Base-by-base conservation (phyloP, 1,140 invertebrate species). In the Hormaphis cornu region DNA sequence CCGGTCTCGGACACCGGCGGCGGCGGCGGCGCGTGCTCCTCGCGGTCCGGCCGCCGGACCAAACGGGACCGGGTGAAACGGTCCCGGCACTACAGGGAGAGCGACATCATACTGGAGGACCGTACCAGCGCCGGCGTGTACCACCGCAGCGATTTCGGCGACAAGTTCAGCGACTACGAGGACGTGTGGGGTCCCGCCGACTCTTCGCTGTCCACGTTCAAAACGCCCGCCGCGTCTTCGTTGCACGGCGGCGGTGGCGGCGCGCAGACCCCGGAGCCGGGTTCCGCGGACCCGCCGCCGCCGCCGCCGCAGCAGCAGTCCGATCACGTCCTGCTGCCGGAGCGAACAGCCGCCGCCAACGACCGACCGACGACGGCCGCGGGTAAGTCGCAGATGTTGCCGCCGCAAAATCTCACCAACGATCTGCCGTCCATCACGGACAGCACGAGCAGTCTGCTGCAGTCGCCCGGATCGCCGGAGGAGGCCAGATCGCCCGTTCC, bases 91-190 rank as follows among this genome's bases (percentile, higher is more conserved):
- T 87, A 87, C 74, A 82, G 88, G 77, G 89, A 92, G 75, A 91
- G 89, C 8, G 89, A 92, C 76, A n/a, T n/a, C n/a, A 91, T 92
- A 56, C 78, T 91, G 46, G 89, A 92, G 76, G 90, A 88, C 24
- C 35, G n/a, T n/a, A n/a, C n/a, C n/a, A 85, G 86, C n/a, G 82
- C 84, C 69, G 50, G 22, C 22, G 80, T 86, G 16, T 95, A 94
- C 76, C 93, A 90, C 74, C 83, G 87, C 70, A 93, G 91, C 76
- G 90, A 88, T 7, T 80, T 94, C 8, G 87, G 89, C 50, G 93
- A 96, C 76, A 95, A 95, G 80, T 86, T 91, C 24, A 94, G 91
- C 70, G 93, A 97, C 79, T 97, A 97, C 77, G 93, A 97, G 79
- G 93, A 96, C 76, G 87, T 96, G 71, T 96, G 93, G 93, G 86